A percentile compares a stretch with the other conserved stretches of the same genome.
Conservation (phyloP, 30 jellyfish, hydroid and myxozoan genomes). For the Hydra vulgaris region DNA sequence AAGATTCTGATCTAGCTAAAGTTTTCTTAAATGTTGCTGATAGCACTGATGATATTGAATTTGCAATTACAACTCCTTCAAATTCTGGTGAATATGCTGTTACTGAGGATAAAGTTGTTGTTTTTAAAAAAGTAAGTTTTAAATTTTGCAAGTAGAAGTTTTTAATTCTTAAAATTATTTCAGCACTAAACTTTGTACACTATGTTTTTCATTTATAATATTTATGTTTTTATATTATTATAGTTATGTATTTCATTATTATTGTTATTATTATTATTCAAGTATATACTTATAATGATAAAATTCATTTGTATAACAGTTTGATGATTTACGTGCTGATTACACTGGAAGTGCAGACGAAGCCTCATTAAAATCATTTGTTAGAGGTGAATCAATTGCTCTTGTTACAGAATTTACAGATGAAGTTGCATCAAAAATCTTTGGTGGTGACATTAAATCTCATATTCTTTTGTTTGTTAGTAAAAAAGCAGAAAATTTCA, state of each 20-base stretch:
- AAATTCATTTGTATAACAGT: no score
- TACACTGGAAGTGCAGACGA: conserved; percentile 60
- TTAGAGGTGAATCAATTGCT: conserved; percentile 66
- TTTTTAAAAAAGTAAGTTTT: conserved; percentile 62
- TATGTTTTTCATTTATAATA: neutral
- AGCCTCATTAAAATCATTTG: conserved; percentile 47
- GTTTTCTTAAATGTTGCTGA: conserved; percentile 73
- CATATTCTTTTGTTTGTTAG: conserved; percentile 80
- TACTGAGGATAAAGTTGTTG: conserved; percentile 60
- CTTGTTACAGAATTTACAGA: conserved; percentile 96
- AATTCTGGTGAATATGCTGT: conserved; percentile 53
- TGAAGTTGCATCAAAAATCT: conserved; percentile 97
- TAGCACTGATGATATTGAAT: conserved; percentile 66
- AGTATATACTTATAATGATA: no score
- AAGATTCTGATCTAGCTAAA: conserved; percentile 77
- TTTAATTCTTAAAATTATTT: neutral
- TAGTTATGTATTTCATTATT: no score
- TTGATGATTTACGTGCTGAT: conserved; percentile 91
- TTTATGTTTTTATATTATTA: neutral
- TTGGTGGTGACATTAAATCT: conserved; percentile 95
- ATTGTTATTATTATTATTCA: no score
- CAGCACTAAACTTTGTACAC: neutral
- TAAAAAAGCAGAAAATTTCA: conserved; percentile 70
- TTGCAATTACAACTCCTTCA: conserved; percentile 49
- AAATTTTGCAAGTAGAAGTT: no score